Conservation (phyloP, 1,140 invertebrate species). For the Chrysoperla carnea region DNA sequence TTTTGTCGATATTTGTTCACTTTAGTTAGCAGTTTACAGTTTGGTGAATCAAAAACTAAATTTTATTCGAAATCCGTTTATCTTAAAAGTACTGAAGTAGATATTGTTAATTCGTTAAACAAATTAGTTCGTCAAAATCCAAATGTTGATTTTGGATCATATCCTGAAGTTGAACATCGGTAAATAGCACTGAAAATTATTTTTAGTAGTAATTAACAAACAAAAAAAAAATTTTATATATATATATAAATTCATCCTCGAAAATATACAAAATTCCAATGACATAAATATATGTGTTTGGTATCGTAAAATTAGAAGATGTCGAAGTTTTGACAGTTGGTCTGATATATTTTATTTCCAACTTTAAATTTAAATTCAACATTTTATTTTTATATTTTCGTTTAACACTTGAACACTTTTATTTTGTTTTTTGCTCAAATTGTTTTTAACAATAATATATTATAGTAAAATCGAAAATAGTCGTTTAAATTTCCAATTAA, state of each 20-base stretch:
- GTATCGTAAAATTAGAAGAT: too few relatives aligned
- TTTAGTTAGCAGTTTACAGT: slow-evolving; percentile 18
- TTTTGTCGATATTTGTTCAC: slow-evolving; percentile 41
- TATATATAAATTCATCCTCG: neutral
- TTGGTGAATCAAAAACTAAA: slow-evolving; percentile 15
- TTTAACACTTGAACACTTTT: too few relatives aligned
- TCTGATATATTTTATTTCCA: too few relatives aligned
- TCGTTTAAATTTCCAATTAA: too few relatives aligned
- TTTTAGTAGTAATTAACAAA: slow-evolving; percentile 2
- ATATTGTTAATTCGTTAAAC: slow-evolving; percentile 24
- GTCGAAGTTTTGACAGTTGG: too few relatives aligned
- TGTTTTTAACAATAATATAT: too few relatives aligned
- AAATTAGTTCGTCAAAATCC: slow-evolving; percentile 25
- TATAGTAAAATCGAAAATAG: too few relatives aligned
- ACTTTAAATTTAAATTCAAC: too few relatives aligned
- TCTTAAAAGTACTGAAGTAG: slow-evolving; percentile 25
- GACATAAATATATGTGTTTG: too few relatives aligned
- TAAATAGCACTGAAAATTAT: slow-evolving; percentile 9
- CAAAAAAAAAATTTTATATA: neutral
- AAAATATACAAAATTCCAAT: too few relatives aligned
- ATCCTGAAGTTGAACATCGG: slow-evolving; percentile 26
- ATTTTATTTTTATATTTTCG: too few relatives aligned
- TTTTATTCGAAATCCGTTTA: slow-evolving; percentile 25
- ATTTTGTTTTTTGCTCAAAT: too few relatives aligned
- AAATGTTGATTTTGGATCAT: slow-evolving; percentile 29